Evolutionary conservation across 2,888 invertebrate genomes (phyloP), one percentile per base, ranked within the genome.

Genomic region (Campoplex capitator): DNA sequence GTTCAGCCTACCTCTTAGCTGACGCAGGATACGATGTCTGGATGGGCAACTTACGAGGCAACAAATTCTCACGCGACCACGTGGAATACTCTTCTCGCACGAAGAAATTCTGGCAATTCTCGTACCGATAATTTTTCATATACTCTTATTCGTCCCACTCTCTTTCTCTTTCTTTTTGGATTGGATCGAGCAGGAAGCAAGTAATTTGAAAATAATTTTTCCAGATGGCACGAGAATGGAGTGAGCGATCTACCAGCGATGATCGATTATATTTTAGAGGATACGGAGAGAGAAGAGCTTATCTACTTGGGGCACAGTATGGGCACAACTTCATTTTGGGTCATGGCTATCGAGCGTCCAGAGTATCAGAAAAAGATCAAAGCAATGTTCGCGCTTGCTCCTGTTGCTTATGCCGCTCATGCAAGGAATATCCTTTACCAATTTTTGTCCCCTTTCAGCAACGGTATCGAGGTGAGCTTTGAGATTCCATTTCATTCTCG

Each of bases 11-110:
- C 81, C 74, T 92, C 9, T 82, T 94, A 58, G 93, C 93, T 6
- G 92, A 94, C 74, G 89, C 79, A 6, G 93, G 93, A 4, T 94
- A 93, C 88, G 94, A 94, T 83, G 94, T 94, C 1, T 96, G 96
- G 96, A 88, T 96, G 90, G 96, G 96, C 0, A 97, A 97, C 93
- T 95, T 94, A 68, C 93, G 96, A 7, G 97, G 97, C 67, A 97
- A 96, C 91, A 95, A 95, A 9, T 97, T 96, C 90, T 95, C 96
- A 2, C 94, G 95, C 58, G 93, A 94, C 11, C 96, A 97, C 90
- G 92, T 94, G 8, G 94, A 92, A 28, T 90, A 94, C 45, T 84
- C 91, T n/a, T 48, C 87, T 9, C 87, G 89, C 7, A 89, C 91
- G n/a, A 87, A 92, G 95, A 95, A 91, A 81, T 93, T 88, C 70